Conservation (phyloP, 2,797 vertebrate species). For the Dallia pectoralis region DNA sequence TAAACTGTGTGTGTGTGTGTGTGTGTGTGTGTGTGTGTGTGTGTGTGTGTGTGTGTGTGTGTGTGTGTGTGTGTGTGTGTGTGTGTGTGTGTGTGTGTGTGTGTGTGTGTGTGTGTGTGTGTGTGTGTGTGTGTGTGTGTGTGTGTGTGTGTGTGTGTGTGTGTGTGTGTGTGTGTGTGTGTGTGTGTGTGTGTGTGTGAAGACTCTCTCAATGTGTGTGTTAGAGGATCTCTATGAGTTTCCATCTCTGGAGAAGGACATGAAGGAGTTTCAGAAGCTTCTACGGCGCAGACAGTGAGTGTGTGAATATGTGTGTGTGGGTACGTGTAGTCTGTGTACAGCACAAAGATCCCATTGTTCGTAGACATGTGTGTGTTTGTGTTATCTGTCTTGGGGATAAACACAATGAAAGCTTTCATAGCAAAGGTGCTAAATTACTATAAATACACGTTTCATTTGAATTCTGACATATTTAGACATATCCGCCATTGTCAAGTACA, state of each 20-base stretch:
- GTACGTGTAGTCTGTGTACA: neutral
- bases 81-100: conserved; percentile 19
- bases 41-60: neutral
- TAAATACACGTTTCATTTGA: too few species aligned
- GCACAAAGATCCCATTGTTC: conserved; percentile 4
- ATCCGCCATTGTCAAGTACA: neutral
- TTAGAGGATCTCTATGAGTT: conserved; percentile 96
- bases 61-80: conserved; percentile 16
- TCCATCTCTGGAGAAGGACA: conserved; percentile 89
- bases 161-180: conserved; percentile 8
- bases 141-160: conserved; percentile 15
- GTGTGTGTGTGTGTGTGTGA: conserved; percentile 24
- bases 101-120: neutral
- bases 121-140: conserved; percentile 8
- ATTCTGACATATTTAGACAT: too few species aligned
- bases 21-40: conserved; percentile 7
- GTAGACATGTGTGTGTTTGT: neutral
- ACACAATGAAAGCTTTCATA: neutral
- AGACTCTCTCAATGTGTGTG: conserved; percentile 94
- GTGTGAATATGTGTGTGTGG: conserved; percentile 73
- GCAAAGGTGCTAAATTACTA: too few species aligned
- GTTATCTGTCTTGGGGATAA: neutral
- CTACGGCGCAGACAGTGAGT: conserved; percentile 95
- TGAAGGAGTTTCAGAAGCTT: conserved; percentile 97
- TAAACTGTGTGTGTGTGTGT: neutral